A percentile compares a stretch with the other conserved stretches of the same genome.
These are phyloP conservation scores for Epinotia nisella DNA, from an alignment of 2,888 invertebrate genomes.

Conservation along the genomic window DNA sequence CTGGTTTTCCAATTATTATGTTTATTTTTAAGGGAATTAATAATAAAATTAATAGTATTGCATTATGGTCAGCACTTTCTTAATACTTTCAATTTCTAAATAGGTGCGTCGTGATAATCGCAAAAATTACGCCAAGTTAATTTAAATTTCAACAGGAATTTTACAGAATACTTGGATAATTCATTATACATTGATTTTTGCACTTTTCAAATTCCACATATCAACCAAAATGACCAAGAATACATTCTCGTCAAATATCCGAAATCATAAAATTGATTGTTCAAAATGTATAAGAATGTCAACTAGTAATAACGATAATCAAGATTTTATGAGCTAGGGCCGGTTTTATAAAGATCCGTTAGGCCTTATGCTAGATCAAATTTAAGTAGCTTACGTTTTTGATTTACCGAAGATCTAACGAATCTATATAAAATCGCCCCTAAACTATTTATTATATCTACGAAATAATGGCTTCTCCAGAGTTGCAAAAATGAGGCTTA, in stretches of 20 bases:
- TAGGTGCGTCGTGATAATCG: not conserved
- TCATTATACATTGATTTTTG: no score
- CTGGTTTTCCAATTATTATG: constrained; percentile 1
- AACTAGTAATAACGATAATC: not conserved
- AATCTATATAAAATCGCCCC: no score
- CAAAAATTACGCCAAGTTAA: not conserved
- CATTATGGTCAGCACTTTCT: not conserved
- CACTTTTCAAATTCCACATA: no score
- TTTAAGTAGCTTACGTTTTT: no score
- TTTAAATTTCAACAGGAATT: not conserved
- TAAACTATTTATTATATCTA: not conserved
- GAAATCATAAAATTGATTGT: not conserved
- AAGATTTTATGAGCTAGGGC: not conserved
- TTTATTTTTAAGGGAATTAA: constrained; percentile 17
- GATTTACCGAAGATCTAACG: no score
- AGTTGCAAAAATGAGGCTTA: not conserved
- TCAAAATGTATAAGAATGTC: not conserved
- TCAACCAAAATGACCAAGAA: no score
- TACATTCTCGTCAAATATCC: not conserved
- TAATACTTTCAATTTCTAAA: not conserved
- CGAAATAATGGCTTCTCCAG: not conserved
- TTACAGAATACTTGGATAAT: not conserved
- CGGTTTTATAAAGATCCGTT: no score
- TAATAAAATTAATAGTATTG: constrained; percentile 16
- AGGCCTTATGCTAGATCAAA: no score